phyloP scores from a whole-genome alignment of 1,140 invertebrate genomes.

The Holcopasites calliopsidis region DNA sequence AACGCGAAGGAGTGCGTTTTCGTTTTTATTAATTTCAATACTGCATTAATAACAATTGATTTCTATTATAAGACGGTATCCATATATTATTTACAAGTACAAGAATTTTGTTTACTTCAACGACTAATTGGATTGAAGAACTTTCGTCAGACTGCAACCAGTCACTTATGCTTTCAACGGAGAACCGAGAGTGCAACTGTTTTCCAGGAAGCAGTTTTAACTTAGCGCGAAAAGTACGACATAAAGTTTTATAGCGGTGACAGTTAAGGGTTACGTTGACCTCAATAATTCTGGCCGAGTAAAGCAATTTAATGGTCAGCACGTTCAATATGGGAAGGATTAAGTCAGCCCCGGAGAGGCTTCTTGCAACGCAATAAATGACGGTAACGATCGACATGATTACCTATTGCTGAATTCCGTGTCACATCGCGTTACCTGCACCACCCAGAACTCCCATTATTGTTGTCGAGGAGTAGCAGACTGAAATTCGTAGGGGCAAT shows the following conservation, averaged over 20 bases:
- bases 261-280: no score
- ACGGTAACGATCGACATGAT: constrained; percentile 23
- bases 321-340: constrained; percentile 18
- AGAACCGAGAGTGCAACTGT: no score
- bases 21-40: not conserved
- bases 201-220: no score
- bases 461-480: not conserved
- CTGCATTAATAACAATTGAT: no score
- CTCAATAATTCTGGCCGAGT: not conserved
- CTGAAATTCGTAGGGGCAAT: not conserved
- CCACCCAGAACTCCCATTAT: not conserved
- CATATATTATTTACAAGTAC: no score
- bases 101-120: no score
- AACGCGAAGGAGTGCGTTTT: not conserved
- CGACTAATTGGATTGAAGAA: no score
- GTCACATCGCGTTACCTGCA: not conserved
- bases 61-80: no score
- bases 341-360: constrained; percentile 6
- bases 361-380: constrained; percentile 30
- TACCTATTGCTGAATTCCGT: constrained; percentile 12
- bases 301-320: constrained; percentile 23
- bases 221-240: no score
- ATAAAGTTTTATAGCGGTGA: no score
- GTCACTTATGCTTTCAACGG: no score
- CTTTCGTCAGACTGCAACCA: no score